Evolutionary conservation across 2,888 invertebrate species (phyloP).

Genomic region (Plebejus anna): DNA sequence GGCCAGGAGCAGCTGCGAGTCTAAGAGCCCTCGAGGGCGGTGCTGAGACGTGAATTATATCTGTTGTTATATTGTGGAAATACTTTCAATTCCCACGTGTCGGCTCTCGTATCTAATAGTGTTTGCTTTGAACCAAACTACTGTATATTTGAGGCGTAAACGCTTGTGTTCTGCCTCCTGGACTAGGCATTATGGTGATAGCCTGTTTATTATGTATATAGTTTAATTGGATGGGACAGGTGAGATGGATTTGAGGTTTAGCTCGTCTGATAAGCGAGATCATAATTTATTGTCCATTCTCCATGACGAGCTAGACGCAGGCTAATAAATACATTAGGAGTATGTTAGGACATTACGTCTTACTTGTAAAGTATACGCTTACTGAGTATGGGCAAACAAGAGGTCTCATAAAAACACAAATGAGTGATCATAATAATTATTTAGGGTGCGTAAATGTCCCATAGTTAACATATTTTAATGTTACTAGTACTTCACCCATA

Average conservation of each 20-base stretch:
- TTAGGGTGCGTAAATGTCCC: too few relatives aligned
- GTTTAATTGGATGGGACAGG: conserved; percentile 6
- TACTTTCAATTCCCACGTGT: conserved; percentile 35
- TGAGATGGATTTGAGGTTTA: conserved; percentile 12
- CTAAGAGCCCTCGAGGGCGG: conserved; percentile 41
- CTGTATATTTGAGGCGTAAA: conserved; percentile 16
- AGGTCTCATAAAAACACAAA: too few relatives aligned
- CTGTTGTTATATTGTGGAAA: conserved; percentile 38
- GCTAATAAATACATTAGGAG: neutral
- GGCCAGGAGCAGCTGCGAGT: conserved; percentile 39
- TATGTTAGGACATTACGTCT: neutral
- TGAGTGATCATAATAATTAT: too few relatives aligned
- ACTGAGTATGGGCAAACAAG: too few relatives aligned
- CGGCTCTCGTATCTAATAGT: conserved; percentile 21
- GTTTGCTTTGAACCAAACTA: conserved; percentile 19
- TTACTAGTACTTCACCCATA: too few relatives aligned
- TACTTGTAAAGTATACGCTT: too few relatives aligned
- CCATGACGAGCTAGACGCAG: neutral
- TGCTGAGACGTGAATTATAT: conserved; percentile 39
- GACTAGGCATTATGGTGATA: conserved; percentile 16
- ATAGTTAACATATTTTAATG: too few relatives aligned
- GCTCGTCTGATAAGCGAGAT: conserved; percentile 2
- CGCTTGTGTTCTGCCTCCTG: conserved; percentile 18
- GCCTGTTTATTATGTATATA: conserved; percentile 20
- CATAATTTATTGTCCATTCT: conserved; percentile 1